Conservation (phyloP, 2,888 invertebrate genomes). For the Drosophila quasianomalipes region DNA sequence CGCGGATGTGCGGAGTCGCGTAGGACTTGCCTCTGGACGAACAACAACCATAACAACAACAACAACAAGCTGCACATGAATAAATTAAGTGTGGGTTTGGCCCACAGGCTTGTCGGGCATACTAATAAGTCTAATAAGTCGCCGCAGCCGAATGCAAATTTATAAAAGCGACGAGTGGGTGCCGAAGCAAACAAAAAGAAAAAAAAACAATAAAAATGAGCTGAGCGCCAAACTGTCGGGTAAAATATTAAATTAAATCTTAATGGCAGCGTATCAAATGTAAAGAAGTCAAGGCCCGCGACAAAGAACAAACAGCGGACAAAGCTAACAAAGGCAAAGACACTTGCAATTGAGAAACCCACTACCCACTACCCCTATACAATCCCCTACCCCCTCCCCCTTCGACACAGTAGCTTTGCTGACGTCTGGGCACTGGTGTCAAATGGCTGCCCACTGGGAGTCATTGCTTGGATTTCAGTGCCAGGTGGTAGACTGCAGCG, state of each 20-base stretch:
- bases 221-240: slow-evolving; percentile 18
- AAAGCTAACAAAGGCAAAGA: slow-evolving; percentile 40
- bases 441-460: slow-evolving; percentile 61
- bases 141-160: slow-evolving; percentile 46
- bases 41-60: slow-evolving; percentile 4
- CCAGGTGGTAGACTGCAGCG: slow-evolving; percentile 50
- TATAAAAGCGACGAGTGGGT: slow-evolving; percentile 25
- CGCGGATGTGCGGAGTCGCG: slow-evolving; percentile 35
- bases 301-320: slow-evolving; percentile 58
- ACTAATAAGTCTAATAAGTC: slow-evolving; percentile 60
- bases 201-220: slow-evolving; percentile 1
- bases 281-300: slow-evolving; percentile 75
- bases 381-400: neutral
- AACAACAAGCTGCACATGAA: slow-evolving; percentile 46
- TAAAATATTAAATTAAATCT: slow-evolving; percentile 70
- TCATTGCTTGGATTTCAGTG: slow-evolving; percentile 29
- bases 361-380: neutral
- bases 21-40: slow-evolving; percentile 47
- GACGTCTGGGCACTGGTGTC: slow-evolving; percentile 60
- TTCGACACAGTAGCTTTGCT: slow-evolving; percentile 11
- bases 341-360: slow-evolving; percentile 53
- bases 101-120: slow-evolving; percentile 61
- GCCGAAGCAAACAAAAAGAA: slow-evolving; percentile 19
- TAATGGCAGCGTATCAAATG: slow-evolving; percentile 61
- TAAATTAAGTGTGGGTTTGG: slow-evolving; percentile 64